Percentiles rank a stretch among this genome's conserved stretches.
These are phyloP conservation scores for Charadrius vociferus DNA, from an alignment of 2,113 vertebrate species.

Conservation along the genomic window DNA sequence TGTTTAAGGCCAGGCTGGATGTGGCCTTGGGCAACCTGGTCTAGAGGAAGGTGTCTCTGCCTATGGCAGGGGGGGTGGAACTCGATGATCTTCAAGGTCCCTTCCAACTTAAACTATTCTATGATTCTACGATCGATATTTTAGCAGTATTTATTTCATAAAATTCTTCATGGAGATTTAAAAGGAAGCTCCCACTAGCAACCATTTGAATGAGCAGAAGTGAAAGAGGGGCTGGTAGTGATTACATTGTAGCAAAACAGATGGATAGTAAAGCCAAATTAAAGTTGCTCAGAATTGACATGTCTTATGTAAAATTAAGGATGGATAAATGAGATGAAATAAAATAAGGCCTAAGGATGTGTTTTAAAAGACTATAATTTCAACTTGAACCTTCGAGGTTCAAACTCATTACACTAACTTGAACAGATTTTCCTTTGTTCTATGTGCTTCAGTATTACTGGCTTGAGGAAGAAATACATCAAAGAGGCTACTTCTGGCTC, in stretches of 20 bases:
- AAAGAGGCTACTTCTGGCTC: background rate
- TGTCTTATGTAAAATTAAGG: background rate
- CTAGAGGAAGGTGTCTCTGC: too few species aligned
- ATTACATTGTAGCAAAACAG: background rate
- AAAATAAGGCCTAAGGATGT: background rate
- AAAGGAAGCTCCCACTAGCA: background rate
- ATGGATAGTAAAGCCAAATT: background rate
- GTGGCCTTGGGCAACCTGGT: too few species aligned
- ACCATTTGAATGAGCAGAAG: background rate
- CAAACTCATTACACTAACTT: background rate
- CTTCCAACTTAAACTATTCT: too few species aligned
- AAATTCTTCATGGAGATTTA: background rate
- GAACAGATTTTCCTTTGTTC: background rate
- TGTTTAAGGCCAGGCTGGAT: too few species aligned
- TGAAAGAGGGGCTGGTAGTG: background rate
- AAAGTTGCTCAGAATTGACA: background rate
- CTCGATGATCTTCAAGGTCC: too few species aligned
- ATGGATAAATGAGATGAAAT: background rate
- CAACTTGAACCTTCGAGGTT: background rate
- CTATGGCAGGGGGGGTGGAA: too few species aligned
- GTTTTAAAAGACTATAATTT: background rate
- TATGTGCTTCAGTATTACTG: background rate
- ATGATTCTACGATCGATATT: too few species aligned
- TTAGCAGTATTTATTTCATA: background rate
- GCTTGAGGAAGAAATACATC: background rate